phyloP scores from a whole-genome alignment of 2,113 vertebrate species.

The Mesoclemmys tuberculata region DNA sequence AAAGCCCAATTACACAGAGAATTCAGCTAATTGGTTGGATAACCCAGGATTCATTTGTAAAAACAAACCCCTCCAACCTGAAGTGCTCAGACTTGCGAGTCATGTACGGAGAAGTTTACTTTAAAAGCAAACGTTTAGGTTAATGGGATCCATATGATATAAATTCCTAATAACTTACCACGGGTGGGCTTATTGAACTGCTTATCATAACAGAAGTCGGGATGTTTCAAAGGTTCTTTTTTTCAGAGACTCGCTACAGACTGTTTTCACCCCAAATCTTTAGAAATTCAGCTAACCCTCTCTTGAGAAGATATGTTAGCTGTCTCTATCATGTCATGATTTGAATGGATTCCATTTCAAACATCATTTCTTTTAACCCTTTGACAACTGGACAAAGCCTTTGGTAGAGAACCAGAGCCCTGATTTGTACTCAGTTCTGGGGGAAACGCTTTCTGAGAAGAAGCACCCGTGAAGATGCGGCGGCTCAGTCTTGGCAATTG shows the following conservation, averaged over 20 bases:
- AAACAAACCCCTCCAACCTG: slow-evolving; percentile 65
- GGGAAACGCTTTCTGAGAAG: neutral
- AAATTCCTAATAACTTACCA: slow-evolving; percentile 64
- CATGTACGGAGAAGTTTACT: slow-evolving; percentile 61
- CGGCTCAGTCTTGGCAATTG: fast-evolving
- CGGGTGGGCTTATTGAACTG: slow-evolving; percentile 79
- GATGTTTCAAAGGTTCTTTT: slow-evolving; percentile 71
- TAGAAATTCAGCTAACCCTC: slow-evolving; percentile 4
- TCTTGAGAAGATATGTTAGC: slow-evolving; percentile 65
- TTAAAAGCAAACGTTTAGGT: slow-evolving; percentile 71
- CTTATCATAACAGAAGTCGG: slow-evolving; percentile 69
- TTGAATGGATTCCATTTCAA: slow-evolving; percentile 31
- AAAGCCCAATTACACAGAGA: slow-evolving; percentile 68
- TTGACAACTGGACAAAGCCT: fast-evolving
- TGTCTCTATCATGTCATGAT: slow-evolving; percentile 1
- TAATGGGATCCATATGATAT: slow-evolving; percentile 82
- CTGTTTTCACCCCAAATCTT: slow-evolving; percentile 46
- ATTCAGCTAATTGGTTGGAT: slow-evolving; percentile 67
- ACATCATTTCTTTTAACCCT: neutral
- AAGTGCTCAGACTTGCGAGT: slow-evolving; percentile 69
- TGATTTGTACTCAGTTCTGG: neutral
- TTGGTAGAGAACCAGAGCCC: neutral
- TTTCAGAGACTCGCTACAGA: slow-evolving; percentile 25
- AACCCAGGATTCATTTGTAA: slow-evolving; percentile 72
- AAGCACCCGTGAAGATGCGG: neutral